Percentiles rank a stretch among this genome's conserved stretches.
These are phyloP conservation scores for Napeogenes sylphis DNA, from an alignment of 2,888 invertebrate genomes.

Conservation along the genomic window DNA sequence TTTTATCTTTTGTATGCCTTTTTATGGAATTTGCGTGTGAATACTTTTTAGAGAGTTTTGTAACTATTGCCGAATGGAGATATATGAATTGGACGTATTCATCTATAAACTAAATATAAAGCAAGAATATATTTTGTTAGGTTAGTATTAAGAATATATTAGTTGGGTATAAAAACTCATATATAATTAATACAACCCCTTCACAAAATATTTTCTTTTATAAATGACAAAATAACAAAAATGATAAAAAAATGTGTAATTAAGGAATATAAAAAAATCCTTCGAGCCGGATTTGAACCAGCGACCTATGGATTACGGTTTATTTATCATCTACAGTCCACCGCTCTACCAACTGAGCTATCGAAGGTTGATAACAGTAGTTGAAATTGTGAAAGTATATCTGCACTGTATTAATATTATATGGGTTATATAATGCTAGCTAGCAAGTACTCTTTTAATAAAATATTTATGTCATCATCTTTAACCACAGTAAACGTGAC, in stretches of 20 bases:
- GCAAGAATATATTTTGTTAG: too few species aligned
- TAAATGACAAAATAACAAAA: neutral
- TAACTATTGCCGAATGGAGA: too few species aligned
- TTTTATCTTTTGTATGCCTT: too few species aligned
- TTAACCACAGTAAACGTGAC: too few species aligned
- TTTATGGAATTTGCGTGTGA: too few species aligned
- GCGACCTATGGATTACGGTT: constrained; percentile 76
- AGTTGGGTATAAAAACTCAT: too few species aligned
- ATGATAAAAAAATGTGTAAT: neutral
- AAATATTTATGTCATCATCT: neutral
- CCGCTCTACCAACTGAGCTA: constrained; percentile 71
- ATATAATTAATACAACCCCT: neutral
- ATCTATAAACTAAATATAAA: too few species aligned
- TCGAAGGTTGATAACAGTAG: constrained; percentile 45
- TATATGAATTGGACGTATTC: too few species aligned
- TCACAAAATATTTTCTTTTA: neutral
- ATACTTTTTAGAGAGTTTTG: too few species aligned
- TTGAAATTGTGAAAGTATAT: neutral
- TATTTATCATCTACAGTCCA: constrained; percentile 54
- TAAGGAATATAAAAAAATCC: constrained; percentile 16
- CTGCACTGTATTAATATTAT: neutral
- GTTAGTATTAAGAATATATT: too few species aligned
- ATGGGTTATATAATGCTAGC: neutral
- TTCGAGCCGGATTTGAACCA: constrained; percentile 79
- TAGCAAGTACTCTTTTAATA: neutral